Evolutionary conservation across 2,797 vertebrate species (phyloP).

Genomic region (Oreortyx pictus): DNA sequence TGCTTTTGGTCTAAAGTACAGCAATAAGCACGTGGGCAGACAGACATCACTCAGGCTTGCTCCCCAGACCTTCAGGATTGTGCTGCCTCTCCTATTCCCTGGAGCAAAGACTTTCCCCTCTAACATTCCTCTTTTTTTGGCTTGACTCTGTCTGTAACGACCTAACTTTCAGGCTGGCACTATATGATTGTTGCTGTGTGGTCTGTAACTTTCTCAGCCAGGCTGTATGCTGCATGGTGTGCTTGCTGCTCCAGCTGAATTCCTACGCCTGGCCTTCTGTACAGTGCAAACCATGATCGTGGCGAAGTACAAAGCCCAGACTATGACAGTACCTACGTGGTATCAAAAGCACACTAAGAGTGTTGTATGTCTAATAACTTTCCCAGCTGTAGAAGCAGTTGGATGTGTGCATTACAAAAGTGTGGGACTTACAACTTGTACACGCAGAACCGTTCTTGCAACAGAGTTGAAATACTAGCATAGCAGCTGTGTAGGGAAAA

Average conservation of each 20-base stretch:
- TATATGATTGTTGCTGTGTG: not conserved
- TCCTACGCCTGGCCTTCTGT: not conserved
- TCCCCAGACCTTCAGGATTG: not conserved
- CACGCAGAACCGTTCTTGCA: not conserved
- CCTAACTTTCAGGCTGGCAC: not conserved
- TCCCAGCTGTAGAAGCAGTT: not conserved
- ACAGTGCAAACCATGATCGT: not conserved
- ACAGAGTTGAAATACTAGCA: not conserved
- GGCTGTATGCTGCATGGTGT: not conserved
- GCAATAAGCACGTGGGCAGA: not conserved
- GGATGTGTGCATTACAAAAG: not conserved
- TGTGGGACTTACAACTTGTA: not conserved
- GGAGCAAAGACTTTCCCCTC: not conserved
- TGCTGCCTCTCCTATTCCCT: not conserved
- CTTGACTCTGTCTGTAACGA: not conserved
- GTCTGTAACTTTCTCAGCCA: not conserved
- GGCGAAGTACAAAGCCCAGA: not conserved
- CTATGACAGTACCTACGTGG: not conserved
- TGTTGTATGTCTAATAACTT: not conserved
- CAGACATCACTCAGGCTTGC: not conserved
- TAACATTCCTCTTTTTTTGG: not conserved
- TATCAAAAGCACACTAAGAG: not conserved
- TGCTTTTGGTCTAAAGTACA: not conserved
- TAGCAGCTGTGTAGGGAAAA: not conserved
- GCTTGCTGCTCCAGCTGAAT: not conserved